Evolutionary conservation across 2,888 invertebrate species (phyloP).

Genomic region (Coenonympha arcania): DNA sequence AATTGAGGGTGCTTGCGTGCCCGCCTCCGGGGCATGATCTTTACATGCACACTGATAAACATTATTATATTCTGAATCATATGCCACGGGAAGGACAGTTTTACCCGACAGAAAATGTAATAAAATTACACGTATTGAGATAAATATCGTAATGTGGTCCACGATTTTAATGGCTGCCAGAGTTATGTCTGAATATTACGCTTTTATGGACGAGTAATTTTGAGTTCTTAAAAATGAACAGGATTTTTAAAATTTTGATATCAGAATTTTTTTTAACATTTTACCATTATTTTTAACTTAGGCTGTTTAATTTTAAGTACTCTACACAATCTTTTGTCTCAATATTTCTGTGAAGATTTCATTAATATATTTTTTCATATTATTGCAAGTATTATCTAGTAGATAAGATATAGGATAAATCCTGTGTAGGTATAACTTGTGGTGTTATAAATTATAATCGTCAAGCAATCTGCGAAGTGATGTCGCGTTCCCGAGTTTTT

Average conservation of each 20-base stretch:
- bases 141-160: conserved; percentile 10
- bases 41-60: conserved; percentile 53
- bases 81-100: conserved; percentile 49
- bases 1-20: conserved; percentile 65
- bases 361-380: no score
- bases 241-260: no score
- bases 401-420: not conserved
- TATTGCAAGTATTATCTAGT: no score
- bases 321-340: no score
- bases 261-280: not conserved
- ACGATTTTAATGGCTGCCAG: conserved; percentile 2
- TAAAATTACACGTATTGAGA: conserved; percentile 20
- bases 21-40: conserved; percentile 52
- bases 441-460: no score
- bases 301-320: not conserved
- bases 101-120: conserved; percentile 22
- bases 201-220: not conserved
- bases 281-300: not conserved
- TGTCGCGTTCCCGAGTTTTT: conserved; percentile 35
- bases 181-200: not conserved
- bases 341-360: no score
- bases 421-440: not conserved
- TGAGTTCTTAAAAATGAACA: not conserved
- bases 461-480: conserved; percentile 16
- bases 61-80: conserved; percentile 54